Conservation (phyloP, 2,888 invertebrate genomes). For the Agrotis ipsilon region DNA sequence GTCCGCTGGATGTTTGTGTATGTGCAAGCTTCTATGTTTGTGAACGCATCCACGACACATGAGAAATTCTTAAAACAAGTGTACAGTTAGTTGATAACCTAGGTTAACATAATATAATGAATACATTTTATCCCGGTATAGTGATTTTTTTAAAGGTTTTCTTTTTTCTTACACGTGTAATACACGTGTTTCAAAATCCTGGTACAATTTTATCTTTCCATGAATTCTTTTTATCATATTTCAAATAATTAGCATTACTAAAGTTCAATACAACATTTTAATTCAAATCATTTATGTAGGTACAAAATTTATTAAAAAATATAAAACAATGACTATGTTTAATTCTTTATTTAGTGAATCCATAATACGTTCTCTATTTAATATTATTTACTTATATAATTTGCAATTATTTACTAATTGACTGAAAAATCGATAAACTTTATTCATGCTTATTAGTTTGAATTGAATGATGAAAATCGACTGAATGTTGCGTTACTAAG, state of each 20-base stretch:
- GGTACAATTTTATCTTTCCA: slow-evolving; percentile 7
- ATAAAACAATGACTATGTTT: slow-evolving; percentile 47
- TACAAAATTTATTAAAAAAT: slow-evolving; percentile 15
- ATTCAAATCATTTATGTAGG: slow-evolving; percentile 46
- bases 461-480: slow-evolving; percentile 28
- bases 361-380: slow-evolving; percentile 14
- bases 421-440: slow-evolving; percentile 26
- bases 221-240: slow-evolving; percentile 5
- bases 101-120: no score
- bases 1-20: no score
- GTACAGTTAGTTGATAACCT: no score
- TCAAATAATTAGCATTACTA: slow-evolving; percentile 7
- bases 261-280: slow-evolving; percentile 6
- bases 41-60: no score
- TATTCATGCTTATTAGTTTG: slow-evolving; percentile 14
- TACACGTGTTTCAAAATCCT: slow-evolving; percentile 22
- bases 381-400: slow-evolving; percentile 23
- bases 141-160: no score
- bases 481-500: slow-evolving; percentile 4
- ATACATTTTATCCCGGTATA: no score
- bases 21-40: no score
- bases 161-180: no score
- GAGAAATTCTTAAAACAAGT: no score
- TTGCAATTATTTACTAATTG: slow-evolving; percentile 24
- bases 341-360: slow-evolving; percentile 12